A percentile compares a stretch with the other conserved stretches of the same genome.
Conservation (phyloP, 2,797 vertebrate species). For the Labroides dimidiatus region DNA sequence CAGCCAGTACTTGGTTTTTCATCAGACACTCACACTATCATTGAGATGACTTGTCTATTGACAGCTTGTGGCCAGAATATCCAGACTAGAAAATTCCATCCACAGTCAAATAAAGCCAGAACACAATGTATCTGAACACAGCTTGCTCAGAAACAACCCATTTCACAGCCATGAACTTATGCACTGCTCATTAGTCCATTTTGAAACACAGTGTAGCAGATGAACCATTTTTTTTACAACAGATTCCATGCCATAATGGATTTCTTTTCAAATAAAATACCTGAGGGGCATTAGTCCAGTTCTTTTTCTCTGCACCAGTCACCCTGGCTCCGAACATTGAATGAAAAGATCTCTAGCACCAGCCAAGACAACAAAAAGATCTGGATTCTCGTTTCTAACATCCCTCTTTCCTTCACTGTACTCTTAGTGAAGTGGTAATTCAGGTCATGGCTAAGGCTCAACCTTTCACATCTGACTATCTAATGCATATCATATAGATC, state of each 20-base stretch:
- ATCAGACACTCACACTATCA: not conserved
- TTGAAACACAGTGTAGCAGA: not conserved
- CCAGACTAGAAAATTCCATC: slow-evolving; percentile 5
- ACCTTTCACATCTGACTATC: not conserved
- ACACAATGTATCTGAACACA: slow-evolving; percentile 7
- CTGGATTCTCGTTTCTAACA: not conserved
- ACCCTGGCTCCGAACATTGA: not conserved
- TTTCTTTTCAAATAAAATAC: no score
- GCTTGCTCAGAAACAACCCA: slow-evolving; percentile 3
- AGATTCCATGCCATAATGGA: no score
- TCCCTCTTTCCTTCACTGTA: not conserved
- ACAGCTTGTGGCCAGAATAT: slow-evolving; percentile 13
- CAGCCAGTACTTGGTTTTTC: not conserved
- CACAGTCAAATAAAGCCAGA: slow-evolving; percentile 5
- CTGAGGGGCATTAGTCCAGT: no score
- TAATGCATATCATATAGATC: not conserved
- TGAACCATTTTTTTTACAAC: not conserved
- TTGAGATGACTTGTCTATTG: slow-evolving; percentile 6
- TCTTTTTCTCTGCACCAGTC: not conserved
- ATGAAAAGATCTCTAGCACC: no score
- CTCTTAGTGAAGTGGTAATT: slow-evolving; percentile 3
- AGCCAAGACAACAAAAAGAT: not conserved
- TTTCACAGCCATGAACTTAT: not conserved
- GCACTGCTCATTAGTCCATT: not conserved
- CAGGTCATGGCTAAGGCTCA: not conserved